A percentile compares a stretch with the other conserved stretches of the same genome.
phyloP scores from a whole-genome alignment of 1,140 invertebrate genomes.

The Bombus confusus region DNA sequence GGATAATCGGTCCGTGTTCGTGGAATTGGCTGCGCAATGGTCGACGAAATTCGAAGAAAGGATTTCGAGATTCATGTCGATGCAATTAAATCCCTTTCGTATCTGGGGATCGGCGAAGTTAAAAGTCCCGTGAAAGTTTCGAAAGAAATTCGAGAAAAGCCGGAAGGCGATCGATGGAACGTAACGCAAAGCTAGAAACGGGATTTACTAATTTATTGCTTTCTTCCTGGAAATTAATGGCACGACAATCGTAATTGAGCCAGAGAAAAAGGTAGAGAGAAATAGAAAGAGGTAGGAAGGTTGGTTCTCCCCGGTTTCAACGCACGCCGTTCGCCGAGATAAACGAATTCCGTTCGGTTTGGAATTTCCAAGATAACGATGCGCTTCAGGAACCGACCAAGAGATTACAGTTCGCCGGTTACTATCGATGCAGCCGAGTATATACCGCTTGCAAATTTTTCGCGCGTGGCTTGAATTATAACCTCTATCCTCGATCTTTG shows the following conservation, averaged over 20 bases:
- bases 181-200: background rate
- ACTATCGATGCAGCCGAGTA: background rate
- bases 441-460: constrained; percentile 23
- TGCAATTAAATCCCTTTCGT: constrained; percentile 15
- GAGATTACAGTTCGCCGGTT: background rate
- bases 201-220: constrained; percentile 23
- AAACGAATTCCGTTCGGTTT: constrained; percentile 4
- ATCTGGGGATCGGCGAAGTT: background rate
- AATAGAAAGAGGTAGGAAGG: too few relatives aligned
- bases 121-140: background rate
- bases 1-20: background rate
- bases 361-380: constrained; percentile 20
- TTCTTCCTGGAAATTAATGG: constrained; percentile 21
- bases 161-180: constrained; percentile 4
- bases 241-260: constrained; percentile 28
- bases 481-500: background rate
- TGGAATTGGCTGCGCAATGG: background rate
- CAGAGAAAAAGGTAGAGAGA: background rate
- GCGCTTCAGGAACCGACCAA: background rate
- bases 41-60: background rate
- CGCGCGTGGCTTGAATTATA: background rate
- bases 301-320: background rate
- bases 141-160: background rate
- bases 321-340: background rate
- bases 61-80: background rate